phyloP scores from a whole-genome alignment of 2,888 invertebrate genomes.

The Lasius platythorax region DNA sequence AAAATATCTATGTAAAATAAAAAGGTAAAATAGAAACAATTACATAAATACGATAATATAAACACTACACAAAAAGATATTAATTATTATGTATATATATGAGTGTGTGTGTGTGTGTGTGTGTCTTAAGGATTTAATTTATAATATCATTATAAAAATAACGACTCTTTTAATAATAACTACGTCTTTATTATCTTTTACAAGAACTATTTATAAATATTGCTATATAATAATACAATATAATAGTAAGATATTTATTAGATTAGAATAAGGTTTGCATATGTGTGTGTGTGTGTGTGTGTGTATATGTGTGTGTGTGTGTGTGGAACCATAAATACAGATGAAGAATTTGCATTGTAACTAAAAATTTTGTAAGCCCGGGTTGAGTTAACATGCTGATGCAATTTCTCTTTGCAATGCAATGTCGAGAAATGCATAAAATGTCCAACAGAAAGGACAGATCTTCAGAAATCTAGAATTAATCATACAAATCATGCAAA shows the following conservation, averaged over 20 bases:
- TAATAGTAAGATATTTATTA: neutral
- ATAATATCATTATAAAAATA: neutral
- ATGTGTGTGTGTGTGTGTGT: too few species aligned
- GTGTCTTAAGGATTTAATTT: neutral
- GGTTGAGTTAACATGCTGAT: slow-evolving; percentile 3
- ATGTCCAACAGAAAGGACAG: neutral
- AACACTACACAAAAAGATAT: neutral
- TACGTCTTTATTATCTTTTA: neutral
- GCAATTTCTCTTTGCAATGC: neutral
- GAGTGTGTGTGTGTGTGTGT: too few species aligned
- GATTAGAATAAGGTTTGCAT: neutral
- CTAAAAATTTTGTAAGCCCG: neutral
- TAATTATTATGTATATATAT: neutral
- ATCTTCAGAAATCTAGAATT: neutral
- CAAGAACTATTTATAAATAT: neutral
- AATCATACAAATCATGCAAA: neutral
- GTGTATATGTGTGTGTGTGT: too few species aligned
- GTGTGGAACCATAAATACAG: neutral
- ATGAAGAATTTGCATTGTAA: neutral
- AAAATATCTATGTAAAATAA: neutral
- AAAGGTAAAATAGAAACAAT: neutral
- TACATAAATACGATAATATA: neutral
- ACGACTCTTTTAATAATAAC: neutral
- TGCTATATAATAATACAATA: neutral
- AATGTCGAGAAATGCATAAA: neutral